Percentiles rank a stretch among this genome's conserved stretches.
phyloP scores from a whole-genome alignment of 2,113 vertebrate genomes.

The Campylorhamphus procurvoides region DNA sequence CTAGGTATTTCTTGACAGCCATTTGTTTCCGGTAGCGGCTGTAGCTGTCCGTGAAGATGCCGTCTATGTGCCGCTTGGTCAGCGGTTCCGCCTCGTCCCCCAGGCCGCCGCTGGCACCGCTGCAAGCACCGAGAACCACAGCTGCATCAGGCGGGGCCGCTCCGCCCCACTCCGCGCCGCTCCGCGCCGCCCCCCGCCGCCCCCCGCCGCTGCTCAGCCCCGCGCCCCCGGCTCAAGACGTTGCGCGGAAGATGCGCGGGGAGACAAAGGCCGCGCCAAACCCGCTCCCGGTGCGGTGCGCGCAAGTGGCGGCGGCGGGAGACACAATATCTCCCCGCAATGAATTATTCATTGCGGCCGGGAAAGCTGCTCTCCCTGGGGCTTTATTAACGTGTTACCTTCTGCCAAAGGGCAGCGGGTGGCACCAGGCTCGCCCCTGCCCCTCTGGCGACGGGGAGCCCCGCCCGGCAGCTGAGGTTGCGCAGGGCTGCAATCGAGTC shows the following conservation, averaged over 20 bases:
- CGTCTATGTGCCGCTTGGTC: constrained; percentile 96
- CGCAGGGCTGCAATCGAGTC: neutral
- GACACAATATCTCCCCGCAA: constrained; percentile 68
- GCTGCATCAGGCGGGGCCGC: neutral
- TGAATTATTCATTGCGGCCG: constrained; percentile 84
- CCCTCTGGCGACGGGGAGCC: neutral
- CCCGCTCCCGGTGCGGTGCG: constrained; percentile 1
- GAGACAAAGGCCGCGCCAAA: constrained; percentile 23
- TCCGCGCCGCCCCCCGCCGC: neutral
- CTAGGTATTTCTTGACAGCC: constrained; percentile 99
- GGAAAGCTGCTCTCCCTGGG: constrained; percentile 68
- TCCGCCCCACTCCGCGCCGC: neutral
- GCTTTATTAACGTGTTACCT: constrained; percentile 74
- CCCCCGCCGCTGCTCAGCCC: neutral
- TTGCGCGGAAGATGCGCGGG: constrained; percentile 2
- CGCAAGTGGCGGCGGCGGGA: constrained; percentile 57
- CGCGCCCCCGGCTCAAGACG: neutral
- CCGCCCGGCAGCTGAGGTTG: neutral
- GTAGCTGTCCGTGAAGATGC: constrained; percentile 99
- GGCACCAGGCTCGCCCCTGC: neutral
- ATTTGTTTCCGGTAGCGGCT: constrained; percentile 99
- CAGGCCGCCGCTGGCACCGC: constrained; percentile 74
- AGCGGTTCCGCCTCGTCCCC: constrained; percentile 90
- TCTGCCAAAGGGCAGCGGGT: constrained; percentile 49
- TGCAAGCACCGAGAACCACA: constrained; percentile 58